Evolutionary conservation across 2,113 vertebrate species (phyloP), one percentile per base, ranked within the genome.

Genomic region (Eurypyga helias): DNA sequence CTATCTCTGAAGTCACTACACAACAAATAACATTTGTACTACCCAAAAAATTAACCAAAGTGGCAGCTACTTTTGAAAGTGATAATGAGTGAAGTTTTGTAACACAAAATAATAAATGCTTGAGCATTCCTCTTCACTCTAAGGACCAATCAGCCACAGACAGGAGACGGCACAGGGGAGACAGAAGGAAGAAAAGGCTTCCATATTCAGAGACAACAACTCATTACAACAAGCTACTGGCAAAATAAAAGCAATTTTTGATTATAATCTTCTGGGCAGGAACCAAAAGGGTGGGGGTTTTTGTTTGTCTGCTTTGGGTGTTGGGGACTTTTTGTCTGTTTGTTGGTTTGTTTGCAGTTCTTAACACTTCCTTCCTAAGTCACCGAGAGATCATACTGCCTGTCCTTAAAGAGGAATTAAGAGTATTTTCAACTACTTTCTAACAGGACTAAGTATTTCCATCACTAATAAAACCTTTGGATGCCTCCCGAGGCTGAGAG

Each of bases 231-330:
- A 67, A 83, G 26, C 18, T 65, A 69, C 24, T 38, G 23, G 38
- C 19, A 88, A 88, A 96, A 76, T 8, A 55, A 43, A 85, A 75
- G 11, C 4, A 9, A 12, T 51, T 87, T 31, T 71, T 33, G 1
- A 81, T 66, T 61, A 46, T 14, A 52, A 72, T 5, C 8, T 67
- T 36, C 21, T 41, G 31, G 15, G 16, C 11, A 58, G 64, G n/a
- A 95, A 72, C 3, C 10, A 83, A n/a, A 0, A 0, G 2, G 2
- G 8, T 60, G 20, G 8, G 8, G 1, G 5, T 33, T 49, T 85
- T 58, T 36, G 10, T 6, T 31, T 31, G 19, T 7, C 4, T 48
- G 24, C 23, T 77, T 52, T 23, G 10, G 28, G 18, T 41, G 19
- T 25, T 58, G 36, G 29, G 3, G 1, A 0, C 14, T 48, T 72